Evolutionary conservation across 2,797 vertebrate genomes (phyloP).

Genomic region (Chloroceryle amazona): DNA sequence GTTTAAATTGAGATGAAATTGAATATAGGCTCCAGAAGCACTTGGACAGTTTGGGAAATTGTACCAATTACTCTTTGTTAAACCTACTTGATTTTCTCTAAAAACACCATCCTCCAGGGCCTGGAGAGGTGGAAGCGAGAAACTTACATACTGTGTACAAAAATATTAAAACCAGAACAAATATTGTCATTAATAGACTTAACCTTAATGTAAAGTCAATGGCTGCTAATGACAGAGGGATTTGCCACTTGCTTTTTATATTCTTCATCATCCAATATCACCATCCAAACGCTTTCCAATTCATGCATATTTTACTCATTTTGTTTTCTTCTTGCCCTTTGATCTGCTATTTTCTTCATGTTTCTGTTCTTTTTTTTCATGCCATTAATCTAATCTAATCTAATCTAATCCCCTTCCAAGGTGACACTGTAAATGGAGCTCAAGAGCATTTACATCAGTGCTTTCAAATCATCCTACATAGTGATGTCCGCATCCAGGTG

Average conservation of each 20-base stretch:
- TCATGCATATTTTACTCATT: background rate
- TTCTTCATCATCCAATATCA: background rate
- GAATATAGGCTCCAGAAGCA: background rate
- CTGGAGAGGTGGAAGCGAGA: background rate
- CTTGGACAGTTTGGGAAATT: background rate
- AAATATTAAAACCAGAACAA: slow-evolving; percentile 32
- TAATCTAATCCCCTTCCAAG: slow-evolving; percentile 53
- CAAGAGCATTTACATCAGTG: background rate
- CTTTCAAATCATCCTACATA: background rate
- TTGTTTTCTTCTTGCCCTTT: background rate
- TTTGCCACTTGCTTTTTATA: background rate
- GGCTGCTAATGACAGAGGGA: background rate
- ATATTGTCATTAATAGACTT: slow-evolving; percentile 4
- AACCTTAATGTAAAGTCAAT: background rate
- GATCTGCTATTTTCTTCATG: background rate
- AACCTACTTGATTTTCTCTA: background rate
- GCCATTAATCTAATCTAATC: slow-evolving; percentile 51
- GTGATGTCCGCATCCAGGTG: background rate
- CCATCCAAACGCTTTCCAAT: background rate
- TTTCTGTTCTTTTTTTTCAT: slow-evolving; percentile 43
- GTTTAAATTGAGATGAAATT: background rate
- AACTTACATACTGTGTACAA: slow-evolving; percentile 8
- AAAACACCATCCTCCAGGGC: background rate
- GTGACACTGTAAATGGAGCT: slow-evolving; percentile 38
- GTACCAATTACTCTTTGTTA: slow-evolving; percentile 22